phyloP scores from a whole-genome alignment of 2,797 vertebrate genomes.

The Acomys russatus region DNA sequence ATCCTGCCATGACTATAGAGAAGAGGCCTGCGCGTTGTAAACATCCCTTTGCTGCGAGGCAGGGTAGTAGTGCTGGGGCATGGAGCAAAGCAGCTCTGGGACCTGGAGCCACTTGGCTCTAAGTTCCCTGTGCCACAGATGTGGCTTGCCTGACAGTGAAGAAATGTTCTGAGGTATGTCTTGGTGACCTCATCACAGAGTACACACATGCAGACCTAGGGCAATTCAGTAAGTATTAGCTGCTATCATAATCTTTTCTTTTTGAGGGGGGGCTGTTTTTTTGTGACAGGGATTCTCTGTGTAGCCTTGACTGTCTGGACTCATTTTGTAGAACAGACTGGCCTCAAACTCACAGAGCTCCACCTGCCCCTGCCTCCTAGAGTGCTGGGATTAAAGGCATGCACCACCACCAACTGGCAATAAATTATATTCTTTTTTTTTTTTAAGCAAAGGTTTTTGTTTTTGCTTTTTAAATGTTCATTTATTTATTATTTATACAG shows the following conservation, averaged over 20 bases:
- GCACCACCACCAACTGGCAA: not conserved
- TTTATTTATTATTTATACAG: too few relatives aligned
- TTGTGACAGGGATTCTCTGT: not conserved
- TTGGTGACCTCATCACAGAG: not conserved
- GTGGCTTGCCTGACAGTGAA: not conserved
- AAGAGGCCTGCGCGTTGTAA: not conserved
- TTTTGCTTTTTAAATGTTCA: too few relatives aligned
- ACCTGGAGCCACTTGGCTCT: not conserved
- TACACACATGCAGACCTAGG: not conserved
- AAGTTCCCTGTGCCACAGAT: not conserved
- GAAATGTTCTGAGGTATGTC: not conserved
- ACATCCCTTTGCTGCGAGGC: not conserved
- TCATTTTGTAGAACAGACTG: not conserved
- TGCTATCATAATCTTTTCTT: too few relatives aligned
- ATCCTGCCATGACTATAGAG: not conserved
- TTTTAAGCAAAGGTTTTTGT: too few relatives aligned
- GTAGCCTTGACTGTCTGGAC: not conserved
- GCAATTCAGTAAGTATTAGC: too few relatives aligned
- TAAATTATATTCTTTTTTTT: too few relatives aligned
- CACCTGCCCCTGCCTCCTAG: not conserved
- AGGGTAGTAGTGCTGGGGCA: not conserved
- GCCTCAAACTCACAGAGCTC: not conserved
- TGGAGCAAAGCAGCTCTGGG: not conserved
- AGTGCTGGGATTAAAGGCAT: not conserved
- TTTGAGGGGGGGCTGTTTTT: not conserved